Percentiles rank a stretch among this genome's conserved stretches.
phyloP scores from a whole-genome alignment of 1,140 invertebrate genomes.

The Bombus soroeensis region DNA sequence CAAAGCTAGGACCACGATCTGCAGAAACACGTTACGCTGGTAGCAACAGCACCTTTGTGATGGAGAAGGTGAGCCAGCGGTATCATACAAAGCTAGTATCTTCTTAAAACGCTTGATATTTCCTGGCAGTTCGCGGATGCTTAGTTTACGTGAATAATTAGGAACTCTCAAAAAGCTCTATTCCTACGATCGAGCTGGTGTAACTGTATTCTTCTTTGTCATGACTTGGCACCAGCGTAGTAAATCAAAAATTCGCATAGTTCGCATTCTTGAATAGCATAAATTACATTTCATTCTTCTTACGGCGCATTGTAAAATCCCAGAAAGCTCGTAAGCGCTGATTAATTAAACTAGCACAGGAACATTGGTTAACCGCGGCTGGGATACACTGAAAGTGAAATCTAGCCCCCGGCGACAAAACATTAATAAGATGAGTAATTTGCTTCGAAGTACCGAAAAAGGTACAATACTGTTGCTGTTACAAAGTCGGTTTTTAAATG shows the following conservation, averaged over 20 bases:
- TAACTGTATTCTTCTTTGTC: too few relatives aligned
- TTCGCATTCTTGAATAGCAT: background rate
- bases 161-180: too few relatives aligned
- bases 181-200: too few relatives aligned
- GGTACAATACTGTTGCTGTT: background rate
- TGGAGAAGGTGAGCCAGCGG: constrained; percentile 1
- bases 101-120: constrained; percentile 27
- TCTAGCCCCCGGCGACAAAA: constrained; percentile 3
- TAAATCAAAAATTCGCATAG: background rate
- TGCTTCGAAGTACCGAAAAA: background rate
- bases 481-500: too few relatives aligned
- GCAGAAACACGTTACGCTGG: constrained; percentile 19
- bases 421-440: constrained; percentile 25
- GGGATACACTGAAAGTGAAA: constrained; percentile 34
- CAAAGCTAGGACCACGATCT: constrained; percentile 34
- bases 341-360: constrained; percentile 17
- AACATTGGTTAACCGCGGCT: constrained; percentile 9
- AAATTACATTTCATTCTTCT: background rate
- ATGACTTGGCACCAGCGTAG: too few relatives aligned
- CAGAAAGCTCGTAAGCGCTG: background rate
- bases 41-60: constrained; percentile 25
- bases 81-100: background rate
- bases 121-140: background rate
- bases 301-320: background rate
- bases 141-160: background rate